These are phyloP conservation scores for Morpho helenor DNA, from an alignment of 2,888 invertebrate genomes.

Conservation along the genomic window DNA sequence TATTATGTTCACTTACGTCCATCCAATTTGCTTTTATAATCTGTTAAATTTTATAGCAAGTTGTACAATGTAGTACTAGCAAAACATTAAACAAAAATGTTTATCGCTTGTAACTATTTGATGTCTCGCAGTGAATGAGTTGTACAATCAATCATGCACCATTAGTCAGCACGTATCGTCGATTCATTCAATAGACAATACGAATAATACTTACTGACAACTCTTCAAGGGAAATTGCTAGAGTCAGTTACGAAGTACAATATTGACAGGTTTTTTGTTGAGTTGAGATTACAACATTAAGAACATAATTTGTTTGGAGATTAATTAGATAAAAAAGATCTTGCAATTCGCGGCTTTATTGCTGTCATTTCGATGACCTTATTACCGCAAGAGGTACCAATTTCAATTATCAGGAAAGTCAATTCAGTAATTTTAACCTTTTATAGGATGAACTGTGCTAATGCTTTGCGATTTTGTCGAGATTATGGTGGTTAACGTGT, in stretches of 20 bases:
- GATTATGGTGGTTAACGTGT: no score
- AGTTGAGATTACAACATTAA: constrained; percentile 2
- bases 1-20: no score
- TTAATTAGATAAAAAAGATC: constrained; percentile 4
- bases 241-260: constrained; percentile 25
- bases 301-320: constrained; percentile 7
- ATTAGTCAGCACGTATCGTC: constrained; percentile 56
- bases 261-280: constrained; percentile 21
- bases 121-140: constrained; percentile 59
- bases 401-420: no score
- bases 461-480: no score
- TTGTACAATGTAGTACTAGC: neutral
- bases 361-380: no score
- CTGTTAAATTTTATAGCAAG: no score
- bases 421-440: no score
- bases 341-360: neutral
- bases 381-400: no score
- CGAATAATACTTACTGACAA: constrained; percentile 30
- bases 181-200: constrained; percentile 37
- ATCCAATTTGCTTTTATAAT: no score
- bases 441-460: no score
- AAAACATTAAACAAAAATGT: constrained; percentile 15
- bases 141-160: constrained; percentile 60
- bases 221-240: constrained; percentile 27
- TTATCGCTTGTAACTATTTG: constrained; percentile 39